phyloP scores from a whole-genome alignment of 2,797 vertebrate species.

The Myotis daubentonii region DNA sequence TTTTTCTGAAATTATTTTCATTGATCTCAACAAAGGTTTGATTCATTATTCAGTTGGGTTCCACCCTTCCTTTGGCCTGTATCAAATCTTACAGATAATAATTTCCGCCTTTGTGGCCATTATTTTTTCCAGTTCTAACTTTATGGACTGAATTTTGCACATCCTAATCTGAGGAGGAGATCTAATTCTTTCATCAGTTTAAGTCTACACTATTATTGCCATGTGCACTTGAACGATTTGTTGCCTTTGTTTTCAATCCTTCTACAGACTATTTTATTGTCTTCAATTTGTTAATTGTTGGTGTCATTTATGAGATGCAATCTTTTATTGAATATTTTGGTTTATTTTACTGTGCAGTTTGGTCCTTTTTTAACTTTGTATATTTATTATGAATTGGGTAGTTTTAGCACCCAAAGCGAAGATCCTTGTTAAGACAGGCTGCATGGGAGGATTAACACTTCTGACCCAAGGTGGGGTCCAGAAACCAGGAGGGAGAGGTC shows the following conservation, averaged over 20 bases:
- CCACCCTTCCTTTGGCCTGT: neutral
- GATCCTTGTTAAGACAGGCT: neutral
- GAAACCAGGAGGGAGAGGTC: neutral
- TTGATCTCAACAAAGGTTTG: neutral
- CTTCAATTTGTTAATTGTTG: neutral
- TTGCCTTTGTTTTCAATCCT: neutral
- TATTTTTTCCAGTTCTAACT: constrained; percentile 31
- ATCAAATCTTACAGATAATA: neutral
- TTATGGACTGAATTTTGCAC: neutral
- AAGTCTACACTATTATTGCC: neutral
- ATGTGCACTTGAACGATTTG: neutral
- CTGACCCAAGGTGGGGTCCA: neutral
- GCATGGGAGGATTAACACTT: neutral
- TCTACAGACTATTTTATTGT: neutral
- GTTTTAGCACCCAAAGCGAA: neutral
- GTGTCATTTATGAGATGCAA: neutral
- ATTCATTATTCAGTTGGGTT: neutral
- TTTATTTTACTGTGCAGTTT: neutral
- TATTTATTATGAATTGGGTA: neutral
- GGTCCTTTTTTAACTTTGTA: neutral
- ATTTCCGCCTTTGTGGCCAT: neutral
- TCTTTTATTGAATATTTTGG: constrained; percentile 16
- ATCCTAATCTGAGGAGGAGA: neutral
- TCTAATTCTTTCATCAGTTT: neutral
- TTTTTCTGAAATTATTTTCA: constrained; percentile 58